Conservation (phyloP, 2,888 invertebrate species). For the Pseudanteris insignis region DNA sequence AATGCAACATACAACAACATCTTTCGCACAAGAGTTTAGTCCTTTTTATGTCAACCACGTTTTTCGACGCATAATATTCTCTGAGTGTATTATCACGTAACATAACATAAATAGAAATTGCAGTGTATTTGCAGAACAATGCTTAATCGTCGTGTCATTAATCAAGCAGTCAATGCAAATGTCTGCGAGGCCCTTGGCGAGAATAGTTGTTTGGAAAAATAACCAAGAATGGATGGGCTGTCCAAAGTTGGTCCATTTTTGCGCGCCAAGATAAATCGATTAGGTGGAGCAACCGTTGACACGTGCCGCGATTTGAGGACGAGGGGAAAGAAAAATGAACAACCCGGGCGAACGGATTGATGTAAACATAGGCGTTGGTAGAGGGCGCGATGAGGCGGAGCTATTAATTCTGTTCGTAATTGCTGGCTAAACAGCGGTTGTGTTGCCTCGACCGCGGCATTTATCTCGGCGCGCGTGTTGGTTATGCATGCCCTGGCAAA, state of each 20-base stretch:
- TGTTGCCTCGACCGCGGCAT: no score
- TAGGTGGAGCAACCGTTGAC: slow-evolving; percentile 2
- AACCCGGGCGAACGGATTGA: no score
- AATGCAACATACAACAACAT: no score
- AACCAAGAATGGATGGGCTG: slow-evolving; percentile 17
- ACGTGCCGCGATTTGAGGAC: no score
- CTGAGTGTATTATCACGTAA: no score
- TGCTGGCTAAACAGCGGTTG: slow-evolving; percentile 2
- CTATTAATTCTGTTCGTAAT: slow-evolving; percentile 1
- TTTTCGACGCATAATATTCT: no score
- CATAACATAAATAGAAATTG: no score
- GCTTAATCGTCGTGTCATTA: slow-evolving; percentile 22
- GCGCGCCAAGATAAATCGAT: slow-evolving; percentile 9
- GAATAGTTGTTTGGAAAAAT: slow-evolving; percentile 27
- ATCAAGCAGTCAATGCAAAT: slow-evolving; percentile 12
- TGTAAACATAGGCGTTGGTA: no score
- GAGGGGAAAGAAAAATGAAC: no score
- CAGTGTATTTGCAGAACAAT: slow-evolving; percentile 14
- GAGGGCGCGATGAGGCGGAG: neutral
- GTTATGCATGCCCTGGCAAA: slow-evolving; percentile 39
- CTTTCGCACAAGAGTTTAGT: no score
- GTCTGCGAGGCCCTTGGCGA: slow-evolving; percentile 9
- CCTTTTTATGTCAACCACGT: no score
- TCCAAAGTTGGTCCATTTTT: slow-evolving; percentile 10
- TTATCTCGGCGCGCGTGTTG: slow-evolving; percentile 21